Percentiles rank a stretch among this genome's conserved stretches.
These are phyloP conservation scores for Diuraphis noxia DNA, from an alignment of 1,140 invertebrate species.

Conservation along the genomic window DNA sequence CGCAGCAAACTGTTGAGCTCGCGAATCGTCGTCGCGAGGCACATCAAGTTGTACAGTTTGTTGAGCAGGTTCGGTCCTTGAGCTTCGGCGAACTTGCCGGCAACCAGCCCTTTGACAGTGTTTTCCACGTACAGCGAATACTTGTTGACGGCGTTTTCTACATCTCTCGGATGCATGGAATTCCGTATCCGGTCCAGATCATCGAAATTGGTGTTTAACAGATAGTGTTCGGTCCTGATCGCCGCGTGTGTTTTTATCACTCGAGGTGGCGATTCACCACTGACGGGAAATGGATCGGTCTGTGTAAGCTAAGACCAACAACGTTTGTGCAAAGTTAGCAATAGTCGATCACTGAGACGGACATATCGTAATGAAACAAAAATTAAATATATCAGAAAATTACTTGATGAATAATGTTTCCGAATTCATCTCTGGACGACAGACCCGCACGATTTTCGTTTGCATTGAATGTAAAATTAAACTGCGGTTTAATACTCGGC, in stretches of 20 bases:
- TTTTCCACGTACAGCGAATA: constrained; percentile 74
- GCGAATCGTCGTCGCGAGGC: constrained; percentile 91
- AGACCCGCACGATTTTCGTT: constrained; percentile 73
- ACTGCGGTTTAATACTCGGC: constrained; percentile 76
- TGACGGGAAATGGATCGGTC: constrained; percentile 59
- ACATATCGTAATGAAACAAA: not conserved
- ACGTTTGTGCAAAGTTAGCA: not conserved
- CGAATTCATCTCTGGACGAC: constrained; percentile 62
- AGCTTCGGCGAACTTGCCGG: constrained; percentile 58
- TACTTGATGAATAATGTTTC: not conserved
- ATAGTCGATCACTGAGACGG: not conserved
- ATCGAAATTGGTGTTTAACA: constrained; percentile 71
- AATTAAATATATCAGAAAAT: not conserved
- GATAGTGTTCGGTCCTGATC: constrained; percentile 60
- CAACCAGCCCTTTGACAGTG: constrained; percentile 64
- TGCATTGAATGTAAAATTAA: constrained; percentile 74
- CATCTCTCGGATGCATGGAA: constrained; percentile 73
- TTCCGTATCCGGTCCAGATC: constrained; percentile 76
- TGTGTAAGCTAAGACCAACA: constrained; percentile 58
- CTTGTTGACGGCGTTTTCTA: constrained; percentile 78
- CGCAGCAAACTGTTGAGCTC: constrained; percentile 81
- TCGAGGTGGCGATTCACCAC: not conserved
- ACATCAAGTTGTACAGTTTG: constrained; percentile 79
- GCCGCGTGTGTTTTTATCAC: not conserved
- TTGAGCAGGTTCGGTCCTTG: constrained; percentile 69